Evolutionary conservation across 92 coral and sea anemone genomes (phyloP), one percentile per base, ranked within the genome.

Genomic region (Montipora capitata): DNA sequence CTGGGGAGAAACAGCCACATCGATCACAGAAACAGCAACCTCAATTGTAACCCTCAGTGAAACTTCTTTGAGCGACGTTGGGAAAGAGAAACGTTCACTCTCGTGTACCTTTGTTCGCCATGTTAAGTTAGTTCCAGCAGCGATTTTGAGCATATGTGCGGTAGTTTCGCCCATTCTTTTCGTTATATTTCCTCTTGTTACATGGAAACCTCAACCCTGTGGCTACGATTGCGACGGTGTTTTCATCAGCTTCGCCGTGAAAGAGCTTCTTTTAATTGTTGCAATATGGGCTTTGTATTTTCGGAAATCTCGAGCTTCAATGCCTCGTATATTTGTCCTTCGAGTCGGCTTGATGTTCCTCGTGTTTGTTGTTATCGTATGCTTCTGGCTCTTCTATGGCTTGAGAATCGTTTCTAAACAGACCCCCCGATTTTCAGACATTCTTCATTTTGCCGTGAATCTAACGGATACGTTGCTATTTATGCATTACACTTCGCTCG

Each of bases 1-100:
- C 77, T 97, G 99, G 99, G 99, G 99, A 10, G 99, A 97, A 77
- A 97, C 99, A 72, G 99, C 99, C 40, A 97, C 99, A 2, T 95
- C 99, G 9, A 96, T 97, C 15, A 97, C 99, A 2, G 99, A 97
- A 92, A 97, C 99, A 14, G 99, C 99, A 38, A 97, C 99, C 0
- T 97, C 99, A 18, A 92, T 97, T 20, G 98, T 96, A 1, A 97
- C 98, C n/a, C 87, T 97, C 20, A 97, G 99, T 70, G 99, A 97
- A 38, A 96, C 92, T 27, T 96, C 96, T 61, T 66, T 97, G 48
- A 97, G 99, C 79, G 99, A 97, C 8, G 88, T 95, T 40, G 98
- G 94, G 0, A 92, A 97, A 79, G 96, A 85, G 13, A 92, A 92
- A 80, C 89, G 90, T 48, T 94, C 96, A 0, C 81, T 94, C 67